Percentiles rank a stretch among this genome's conserved stretches.
phyloP scores from a whole-genome alignment of 1,140 invertebrate species.

The Vollenhovia emeryi region DNA sequence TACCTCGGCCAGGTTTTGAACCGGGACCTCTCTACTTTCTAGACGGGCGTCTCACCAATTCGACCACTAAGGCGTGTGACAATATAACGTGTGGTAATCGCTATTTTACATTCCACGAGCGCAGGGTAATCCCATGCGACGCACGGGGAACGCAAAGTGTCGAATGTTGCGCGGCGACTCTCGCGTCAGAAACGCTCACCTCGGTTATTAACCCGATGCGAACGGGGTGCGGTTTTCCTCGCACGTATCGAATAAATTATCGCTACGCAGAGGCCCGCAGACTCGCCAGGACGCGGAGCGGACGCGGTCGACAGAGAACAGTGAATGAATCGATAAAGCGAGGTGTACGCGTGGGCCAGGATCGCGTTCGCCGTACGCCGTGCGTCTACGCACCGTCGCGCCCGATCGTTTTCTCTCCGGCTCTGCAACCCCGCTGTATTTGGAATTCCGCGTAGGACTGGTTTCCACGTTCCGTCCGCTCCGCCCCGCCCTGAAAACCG shows the following conservation, averaged over 20 bases:
- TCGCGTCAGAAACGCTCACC: neutral
- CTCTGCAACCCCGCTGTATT: conserved; percentile 55
- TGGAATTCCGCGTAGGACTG: conserved; percentile 53
- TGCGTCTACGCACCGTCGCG: conserved; percentile 51
- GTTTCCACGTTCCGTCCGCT: conserved; percentile 37
- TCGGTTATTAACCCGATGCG: conserved; percentile 34
- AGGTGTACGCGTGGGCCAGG: conserved; percentile 45
- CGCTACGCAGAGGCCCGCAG: conserved; percentile 29
- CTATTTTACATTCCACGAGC: neutral
- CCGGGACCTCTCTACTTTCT: no score
- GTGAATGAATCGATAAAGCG: conserved; percentile 70
- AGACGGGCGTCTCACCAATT: no score
- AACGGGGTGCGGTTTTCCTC: conserved; percentile 38
- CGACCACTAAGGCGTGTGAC: no score
- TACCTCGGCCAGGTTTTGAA: no score
- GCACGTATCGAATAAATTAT: conserved; percentile 54
- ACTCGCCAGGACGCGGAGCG: neutral
- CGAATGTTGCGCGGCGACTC: neutral
- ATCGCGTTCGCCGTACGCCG: conserved; percentile 24
- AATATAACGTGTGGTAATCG: no score
- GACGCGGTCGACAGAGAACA: conserved; percentile 19
- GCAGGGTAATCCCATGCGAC: neutral
- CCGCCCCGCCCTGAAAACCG: neutral
- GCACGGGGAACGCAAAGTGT: neutral
- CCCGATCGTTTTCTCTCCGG: conserved; percentile 56